Conservation (phyloP, 2,888 invertebrate genomes). For the Neria commutata region DNA sequence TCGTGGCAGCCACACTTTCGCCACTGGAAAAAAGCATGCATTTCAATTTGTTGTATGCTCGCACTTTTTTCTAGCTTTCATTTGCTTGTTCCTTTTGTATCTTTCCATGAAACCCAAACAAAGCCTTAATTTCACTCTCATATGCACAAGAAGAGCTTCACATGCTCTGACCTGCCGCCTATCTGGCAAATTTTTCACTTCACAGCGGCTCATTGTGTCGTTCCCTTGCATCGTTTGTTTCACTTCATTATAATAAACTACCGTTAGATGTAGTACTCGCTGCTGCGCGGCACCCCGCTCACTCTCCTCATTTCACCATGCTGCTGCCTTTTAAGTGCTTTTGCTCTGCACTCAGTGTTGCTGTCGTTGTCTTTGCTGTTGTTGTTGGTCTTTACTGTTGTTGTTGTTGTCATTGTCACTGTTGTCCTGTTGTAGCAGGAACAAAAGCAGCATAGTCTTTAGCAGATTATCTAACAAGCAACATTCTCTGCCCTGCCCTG, state of each 20-base stretch:
- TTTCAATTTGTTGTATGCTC: background rate
- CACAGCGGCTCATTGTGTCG: constrained; percentile 11
- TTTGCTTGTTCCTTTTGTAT: background rate
- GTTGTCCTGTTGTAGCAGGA: background rate
- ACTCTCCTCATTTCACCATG: constrained; percentile 43
- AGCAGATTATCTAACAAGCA: constrained; percentile 8
- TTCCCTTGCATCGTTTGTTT: constrained; percentile 15
- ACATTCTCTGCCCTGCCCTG: no score
- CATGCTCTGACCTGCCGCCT: constrained; percentile 9
- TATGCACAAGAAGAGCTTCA: constrained; percentile 22
- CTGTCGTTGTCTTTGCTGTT: constrained; percentile 15
- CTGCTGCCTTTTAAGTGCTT: constrained; percentile 37
- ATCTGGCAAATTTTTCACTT: constrained; percentile 1
- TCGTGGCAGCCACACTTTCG: constrained; percentile 18
- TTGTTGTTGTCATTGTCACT: constrained; percentile 21
- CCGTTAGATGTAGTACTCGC: no score
- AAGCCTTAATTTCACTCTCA: constrained; percentile 43
- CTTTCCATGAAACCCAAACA: constrained; percentile 40
- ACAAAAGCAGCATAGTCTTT: background rate
- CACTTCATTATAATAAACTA: constrained; percentile 48
- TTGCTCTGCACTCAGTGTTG: constrained; percentile 4
- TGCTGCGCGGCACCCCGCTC: no score
- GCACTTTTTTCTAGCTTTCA: background rate
- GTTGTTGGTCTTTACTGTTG: constrained; percentile 13
- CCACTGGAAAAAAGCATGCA: background rate